These are phyloP conservation scores for Rhopilema esculentum DNA, from an alignment of 30 jellyfish, hydroid and myxozoan species.

Conservation along the genomic window DNA sequence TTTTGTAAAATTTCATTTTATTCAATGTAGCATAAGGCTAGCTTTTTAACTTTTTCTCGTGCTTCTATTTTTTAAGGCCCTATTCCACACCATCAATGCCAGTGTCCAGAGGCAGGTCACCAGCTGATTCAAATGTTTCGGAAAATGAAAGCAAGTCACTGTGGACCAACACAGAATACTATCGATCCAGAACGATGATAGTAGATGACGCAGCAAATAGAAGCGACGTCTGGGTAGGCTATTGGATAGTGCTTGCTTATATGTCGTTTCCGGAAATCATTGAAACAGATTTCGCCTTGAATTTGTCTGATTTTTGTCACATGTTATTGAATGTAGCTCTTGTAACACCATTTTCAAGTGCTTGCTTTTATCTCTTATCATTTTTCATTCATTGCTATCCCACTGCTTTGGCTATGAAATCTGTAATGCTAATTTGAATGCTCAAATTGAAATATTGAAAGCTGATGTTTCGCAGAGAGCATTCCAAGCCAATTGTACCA, in stretches of 20 bases:
- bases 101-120: constrained; percentile 29
- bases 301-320: background rate
- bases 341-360: background rate
- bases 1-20: no score
- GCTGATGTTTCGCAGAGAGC: no score
- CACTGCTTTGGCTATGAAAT: no score
- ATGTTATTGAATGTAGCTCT: background rate
- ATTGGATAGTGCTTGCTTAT: background rate
- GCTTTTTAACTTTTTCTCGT: no score
- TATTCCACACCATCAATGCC: constrained; percentile 64
- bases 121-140: constrained; percentile 39
- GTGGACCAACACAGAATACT: constrained; percentile 69
- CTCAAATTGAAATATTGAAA: no score
- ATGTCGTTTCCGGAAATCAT: no score
- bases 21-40: no score
- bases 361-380: background rate
- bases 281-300: background rate
- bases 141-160: constrained; percentile 41
- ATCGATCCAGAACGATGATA: constrained; percentile 67
- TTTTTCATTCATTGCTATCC: no score
- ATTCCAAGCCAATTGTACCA: no score
- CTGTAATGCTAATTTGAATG: no score
- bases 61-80: constrained; percentile 33
- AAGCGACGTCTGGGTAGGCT: constrained; percentile 69
- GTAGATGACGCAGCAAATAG: constrained; percentile 49